Base-by-base conservation (phyloP, 2,888 invertebrate genomes). In the Protonemura montana region DNA sequence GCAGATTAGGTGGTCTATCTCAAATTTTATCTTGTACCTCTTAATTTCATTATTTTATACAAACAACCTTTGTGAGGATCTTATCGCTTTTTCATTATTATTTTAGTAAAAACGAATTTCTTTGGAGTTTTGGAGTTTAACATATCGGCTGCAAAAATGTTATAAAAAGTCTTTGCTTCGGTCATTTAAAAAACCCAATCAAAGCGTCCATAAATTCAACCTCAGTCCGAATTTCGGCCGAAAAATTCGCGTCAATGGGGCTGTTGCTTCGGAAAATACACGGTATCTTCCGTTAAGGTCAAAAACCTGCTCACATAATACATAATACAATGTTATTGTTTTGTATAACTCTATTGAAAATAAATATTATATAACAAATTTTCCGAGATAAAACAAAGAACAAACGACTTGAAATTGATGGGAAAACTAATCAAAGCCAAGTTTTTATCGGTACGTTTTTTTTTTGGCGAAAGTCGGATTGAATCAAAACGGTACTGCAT, bases 321-420 rank as follows among this genome's bases (percentile, higher is more conserved):
- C 59, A 59, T 21, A 59, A 59, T 10, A 59, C 59, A 59, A 59
- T 59, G 59, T 59, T 7, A 21, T 59, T 10, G 35, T 16, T 21
- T 21, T 59, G 59, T 59, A 59, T 59, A 13, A 59, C 21, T 59
- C 59, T 59, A 59, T 59, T 59, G 59, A 81, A 81, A 81, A 81
- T 81, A 81, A 29, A 81, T 81, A 81, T 21, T 81, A 29, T 81
- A 30, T 81, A 81, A 29, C 29, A 29, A 28, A 81, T 81, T 29
- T 81, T 28, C 28, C 2, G 30, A 28, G 30, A 81, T 30, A 81
- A 81, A 81, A 81, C 30, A 81, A 81, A 13, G 16, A 29, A 29
- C 28, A 81, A n/a, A 81, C 81, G 13, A 16, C 30, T 81, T 81
- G 81, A 10, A 81, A 81, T 6, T 81, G 16, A 21, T 81, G 30